Base-by-base conservation (phyloP, 2,888 invertebrate species). In the Cepaea hortensis region DNA sequence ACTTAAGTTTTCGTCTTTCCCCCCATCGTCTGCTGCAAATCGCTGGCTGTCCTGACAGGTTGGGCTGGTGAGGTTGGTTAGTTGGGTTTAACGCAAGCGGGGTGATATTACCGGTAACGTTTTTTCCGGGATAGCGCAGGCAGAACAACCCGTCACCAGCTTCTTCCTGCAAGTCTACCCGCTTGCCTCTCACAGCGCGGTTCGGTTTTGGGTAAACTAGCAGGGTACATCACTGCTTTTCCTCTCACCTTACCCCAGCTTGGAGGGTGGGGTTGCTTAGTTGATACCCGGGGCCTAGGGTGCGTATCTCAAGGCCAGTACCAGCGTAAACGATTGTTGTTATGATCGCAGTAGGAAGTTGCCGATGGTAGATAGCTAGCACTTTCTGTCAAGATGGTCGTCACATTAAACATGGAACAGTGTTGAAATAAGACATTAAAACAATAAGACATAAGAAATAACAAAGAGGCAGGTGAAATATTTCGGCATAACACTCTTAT, bases 1-100 rank as follows among this genome's bases (percentile, higher is more conserved):
- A 77, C 77, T 77, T 61, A 55, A 55, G 77, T 61, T 77, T 77
- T 77, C 77, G 77, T 23, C 77, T 77, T 61, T 77, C 72, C 75
- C 55, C 11, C 20, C n/a, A 77, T n/a, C 77, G 77, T 20, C 77
- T 77, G 77, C n/a, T 55, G 77, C 77, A 77, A 61, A 77, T 77
- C 50, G 77, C n/a, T 20, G 55, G 77, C 77, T 23, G 77, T 77
- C 77, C 61, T 77, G n/a, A n/a, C 77, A 77, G 77, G 61, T 77
- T 77, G 55, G 55, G 50, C 11, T 46, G 75, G 61, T 62, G n/a
- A 23, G 80, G 62, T 80, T 62, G 80, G 65, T n/a, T 80, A 61
- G 62, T 80, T 3, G 35, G 65, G 11, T 62, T 55, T 46, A 61
- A 20, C 81, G 81, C 68, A 65, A 23, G 62, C 68, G 81, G 48